Evolutionary conservation across 2,888 invertebrate species (phyloP).

Genomic region (Agrotis ipsilon): DNA sequence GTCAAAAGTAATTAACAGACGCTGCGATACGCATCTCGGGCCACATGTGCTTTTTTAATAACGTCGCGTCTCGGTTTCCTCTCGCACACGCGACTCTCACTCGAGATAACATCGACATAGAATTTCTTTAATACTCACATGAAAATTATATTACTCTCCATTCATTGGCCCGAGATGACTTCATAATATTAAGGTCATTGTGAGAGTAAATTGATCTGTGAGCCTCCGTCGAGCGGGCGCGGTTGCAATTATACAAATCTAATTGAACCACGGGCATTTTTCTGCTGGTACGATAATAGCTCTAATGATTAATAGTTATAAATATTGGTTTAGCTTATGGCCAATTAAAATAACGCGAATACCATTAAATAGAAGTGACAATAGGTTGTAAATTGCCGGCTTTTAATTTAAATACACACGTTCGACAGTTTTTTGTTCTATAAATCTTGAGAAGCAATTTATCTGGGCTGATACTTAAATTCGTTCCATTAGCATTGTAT

Average conservation of each 20-base stretch:
- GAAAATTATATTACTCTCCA: constrained; percentile 86
- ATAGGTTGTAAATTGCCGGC: constrained; percentile 70
- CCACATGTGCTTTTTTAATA: constrained; percentile 91
- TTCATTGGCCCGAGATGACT: constrained; percentile 81
- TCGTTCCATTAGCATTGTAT: constrained; percentile 84
- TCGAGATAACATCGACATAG: constrained; percentile 88
- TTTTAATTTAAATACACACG: constrained; percentile 76
- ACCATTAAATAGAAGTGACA: constrained; percentile 51
- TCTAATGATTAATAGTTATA: constrained; percentile 61
- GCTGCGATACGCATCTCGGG: constrained; percentile 89
- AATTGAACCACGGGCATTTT: constrained; percentile 69
- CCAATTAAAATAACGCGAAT: constrained; percentile 64
- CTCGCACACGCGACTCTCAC: constrained; percentile 85
- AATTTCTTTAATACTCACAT: constrained; percentile 87
- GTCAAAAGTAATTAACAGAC: constrained; percentile 90
- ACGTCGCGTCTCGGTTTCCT: constrained; percentile 85
- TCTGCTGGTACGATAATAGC: constrained; percentile 68
- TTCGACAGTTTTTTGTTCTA: constrained; percentile 78
- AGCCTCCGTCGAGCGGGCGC: constrained; percentile 78
- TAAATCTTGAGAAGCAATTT: constrained; percentile 85
- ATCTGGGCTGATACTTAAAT: constrained; percentile 82
- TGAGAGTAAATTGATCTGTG: constrained; percentile 88
- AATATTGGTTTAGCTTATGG: constrained; percentile 59
- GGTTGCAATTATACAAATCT: constrained; percentile 78
- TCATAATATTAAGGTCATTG: constrained; percentile 89